Evolutionary conservation across 2,113 vertebrate species (phyloP), one percentile per base, ranked within the genome.

Genomic region (Pampusana beccarii): DNA sequence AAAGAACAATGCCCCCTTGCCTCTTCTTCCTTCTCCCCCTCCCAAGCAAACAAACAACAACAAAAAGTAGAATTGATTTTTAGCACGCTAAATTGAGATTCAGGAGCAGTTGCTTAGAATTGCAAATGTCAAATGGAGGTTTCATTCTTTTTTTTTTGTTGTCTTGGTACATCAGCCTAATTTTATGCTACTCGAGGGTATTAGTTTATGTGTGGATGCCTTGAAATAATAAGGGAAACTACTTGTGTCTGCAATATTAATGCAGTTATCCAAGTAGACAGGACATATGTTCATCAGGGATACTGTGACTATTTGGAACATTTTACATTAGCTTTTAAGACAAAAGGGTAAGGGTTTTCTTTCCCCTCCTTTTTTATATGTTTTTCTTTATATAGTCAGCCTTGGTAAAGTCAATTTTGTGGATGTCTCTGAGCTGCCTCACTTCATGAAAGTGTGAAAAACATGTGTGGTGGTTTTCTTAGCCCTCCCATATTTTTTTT

Each of bases 321-420:
- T n/a, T 29, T 88, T 77, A n/a, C 6, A 10, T 44, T 70, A 33
- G 19, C 7, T 67, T 34, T 51, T 86, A 81, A 62, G 58, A 20
- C 25, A 69, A 48, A 60, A 79, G 10, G 21, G 40, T 26, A 4
- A 2, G 3, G 1, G 6, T 34, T 26, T 13, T 42, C 10, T 9
- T 10, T 11, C 6, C 13, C 4, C 11, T 6, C 2, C 5, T 16
- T 4, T 38, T 12, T 40, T 48, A 23, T 34, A 4, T 14, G 11
- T 80, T 91, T 87, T 56, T 4, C 25, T 42, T 33, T 61, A 70
- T 42, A 8, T 66, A 78, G 73, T 18, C 6, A 46, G 2, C 44
- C 13, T 61, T 58, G 20, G 13, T 80, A 14, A 86, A 71, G 13
- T 60, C 33, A 64, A 11, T 84, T 84, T 64, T 64, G 18, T 84